A percentile compares a stretch with the other conserved stretches of the same genome.
Conservation (phyloP, 53 echinoderm and acorn worm species). For the Glandiceps talaboti region DNA sequence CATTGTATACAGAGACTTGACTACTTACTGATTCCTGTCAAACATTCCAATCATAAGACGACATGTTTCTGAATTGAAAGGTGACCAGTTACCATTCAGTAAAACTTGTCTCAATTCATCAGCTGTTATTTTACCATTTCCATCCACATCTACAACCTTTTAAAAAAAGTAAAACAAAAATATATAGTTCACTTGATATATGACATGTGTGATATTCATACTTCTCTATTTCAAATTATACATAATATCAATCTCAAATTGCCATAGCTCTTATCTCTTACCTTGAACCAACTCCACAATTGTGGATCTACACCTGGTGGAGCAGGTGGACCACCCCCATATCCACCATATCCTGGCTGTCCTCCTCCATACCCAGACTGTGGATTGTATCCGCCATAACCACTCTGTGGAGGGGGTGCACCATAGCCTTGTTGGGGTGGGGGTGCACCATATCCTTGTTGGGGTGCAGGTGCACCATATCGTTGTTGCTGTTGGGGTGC, state of each 20-base stretch:
- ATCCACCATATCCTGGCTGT: constrained; percentile 5
- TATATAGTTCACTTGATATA: too few species aligned
- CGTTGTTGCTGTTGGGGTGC: constrained; percentile 7
- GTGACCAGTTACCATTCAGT: constrained; percentile 78
- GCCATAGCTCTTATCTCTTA: too few species aligned
- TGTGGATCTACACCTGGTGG: constrained; percentile 65
- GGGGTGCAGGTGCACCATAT: constrained; percentile 18
- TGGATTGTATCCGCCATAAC: constrained; percentile 15
- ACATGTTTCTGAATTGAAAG: constrained; percentile 82
- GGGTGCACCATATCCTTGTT: constrained; percentile 21
- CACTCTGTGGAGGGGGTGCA: constrained; percentile 7
- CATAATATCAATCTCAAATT: too few species aligned
- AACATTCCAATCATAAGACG: constrained; percentile 99
- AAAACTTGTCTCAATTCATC: constrained; percentile 58
- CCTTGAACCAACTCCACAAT: constrained; percentile 86
- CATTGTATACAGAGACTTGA: too few species aligned
- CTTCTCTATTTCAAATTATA: too few species aligned
- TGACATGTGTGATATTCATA: too few species aligned
- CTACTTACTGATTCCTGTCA: constrained; percentile 72
- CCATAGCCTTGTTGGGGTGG: constrained; percentile 30
- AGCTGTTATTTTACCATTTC: constrained; percentile 53
- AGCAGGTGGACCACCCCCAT: constrained; percentile 4
- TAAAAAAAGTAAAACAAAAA: constrained; percentile 15
- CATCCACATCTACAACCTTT: constrained; percentile 86
- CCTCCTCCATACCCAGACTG: constrained; percentile 1